These are phyloP conservation scores for Aphis craccivora DNA, from an alignment of 1,140 invertebrate species.

Conservation along the genomic window DNA sequence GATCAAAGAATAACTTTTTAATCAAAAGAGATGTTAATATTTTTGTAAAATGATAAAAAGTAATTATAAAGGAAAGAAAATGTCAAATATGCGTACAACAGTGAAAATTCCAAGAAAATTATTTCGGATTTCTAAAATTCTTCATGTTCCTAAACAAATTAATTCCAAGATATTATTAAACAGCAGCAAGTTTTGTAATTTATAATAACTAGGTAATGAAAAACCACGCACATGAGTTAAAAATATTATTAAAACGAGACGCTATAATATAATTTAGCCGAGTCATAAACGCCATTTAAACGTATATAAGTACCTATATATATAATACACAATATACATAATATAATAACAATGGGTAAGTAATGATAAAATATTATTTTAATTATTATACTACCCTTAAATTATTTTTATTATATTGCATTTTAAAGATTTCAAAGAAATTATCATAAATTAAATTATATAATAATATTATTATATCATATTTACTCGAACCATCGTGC, in stretches of 20 bases:
- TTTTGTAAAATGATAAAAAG: slow-evolving; percentile 5
- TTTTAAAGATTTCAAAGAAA: not conserved
- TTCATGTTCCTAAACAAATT: not conserved
- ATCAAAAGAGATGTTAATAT: slow-evolving; percentile 7
- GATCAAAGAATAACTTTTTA: slow-evolving; percentile 17
- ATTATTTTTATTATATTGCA: not conserved
- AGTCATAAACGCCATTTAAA: not conserved
- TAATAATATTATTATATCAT: not conserved
- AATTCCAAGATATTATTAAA: not conserved
- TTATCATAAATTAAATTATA: no score
- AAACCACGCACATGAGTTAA: not conserved
- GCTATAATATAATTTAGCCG: not conserved
- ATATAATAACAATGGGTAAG: not conserved
- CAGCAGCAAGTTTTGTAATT: not conserved
- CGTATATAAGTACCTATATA: not conserved
- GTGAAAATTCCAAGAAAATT: not conserved
- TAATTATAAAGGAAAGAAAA: slow-evolving; percentile 11
- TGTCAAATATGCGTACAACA: not conserved
- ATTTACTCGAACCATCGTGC: slow-evolving; percentile 59
- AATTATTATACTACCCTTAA: not conserved
- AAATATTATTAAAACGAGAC: not conserved
- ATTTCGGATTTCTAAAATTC: not conserved
- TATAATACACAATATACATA: no score
- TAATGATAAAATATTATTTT: no score
- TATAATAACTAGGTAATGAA: slow-evolving; percentile 2